Evolutionary conservation across 2,113 vertebrate genomes (phyloP).

Genomic region (Eretmochelys imbricata): DNA sequence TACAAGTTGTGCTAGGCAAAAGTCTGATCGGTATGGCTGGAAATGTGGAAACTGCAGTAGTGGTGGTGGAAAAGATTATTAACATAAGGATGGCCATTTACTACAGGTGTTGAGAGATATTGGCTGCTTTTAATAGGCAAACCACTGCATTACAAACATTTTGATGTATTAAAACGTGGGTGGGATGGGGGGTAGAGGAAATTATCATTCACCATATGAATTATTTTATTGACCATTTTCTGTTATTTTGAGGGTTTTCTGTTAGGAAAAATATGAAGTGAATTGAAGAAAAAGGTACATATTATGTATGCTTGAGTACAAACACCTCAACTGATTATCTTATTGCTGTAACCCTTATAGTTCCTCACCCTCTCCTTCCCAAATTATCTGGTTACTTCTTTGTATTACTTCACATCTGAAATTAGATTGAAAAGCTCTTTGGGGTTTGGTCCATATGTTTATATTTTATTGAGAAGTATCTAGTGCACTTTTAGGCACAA

Average conservation of each 20-base stretch:
- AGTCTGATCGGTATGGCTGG: neutral
- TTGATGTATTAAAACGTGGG: neutral
- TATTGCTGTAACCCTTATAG: neutral
- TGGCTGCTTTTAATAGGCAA: neutral
- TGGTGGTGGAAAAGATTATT: neutral
- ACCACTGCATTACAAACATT: neutral
- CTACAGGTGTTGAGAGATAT: neutral
- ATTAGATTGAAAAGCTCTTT: neutral
- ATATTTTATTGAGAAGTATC: neutral
- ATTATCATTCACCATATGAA: neutral
- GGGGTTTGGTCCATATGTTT: neutral
- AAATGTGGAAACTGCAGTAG: neutral
- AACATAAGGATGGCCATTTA: neutral
- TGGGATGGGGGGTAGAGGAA: neutral
- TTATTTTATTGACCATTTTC: accelerated
- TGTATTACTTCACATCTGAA: accelerated
- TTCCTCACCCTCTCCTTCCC: neutral
- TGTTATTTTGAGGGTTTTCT: accelerated
- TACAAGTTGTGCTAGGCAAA: neutral
- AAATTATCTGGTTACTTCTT: neutral
- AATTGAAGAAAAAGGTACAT: accelerated
- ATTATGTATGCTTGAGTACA: accelerated
- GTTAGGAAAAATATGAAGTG: accelerated
- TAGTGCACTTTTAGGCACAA: neutral
- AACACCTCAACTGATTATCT: accelerated